These are phyloP conservation scores for Galaxias olidus DNA, from an alignment of 2,797 vertebrate species.

Conservation along the genomic window DNA sequence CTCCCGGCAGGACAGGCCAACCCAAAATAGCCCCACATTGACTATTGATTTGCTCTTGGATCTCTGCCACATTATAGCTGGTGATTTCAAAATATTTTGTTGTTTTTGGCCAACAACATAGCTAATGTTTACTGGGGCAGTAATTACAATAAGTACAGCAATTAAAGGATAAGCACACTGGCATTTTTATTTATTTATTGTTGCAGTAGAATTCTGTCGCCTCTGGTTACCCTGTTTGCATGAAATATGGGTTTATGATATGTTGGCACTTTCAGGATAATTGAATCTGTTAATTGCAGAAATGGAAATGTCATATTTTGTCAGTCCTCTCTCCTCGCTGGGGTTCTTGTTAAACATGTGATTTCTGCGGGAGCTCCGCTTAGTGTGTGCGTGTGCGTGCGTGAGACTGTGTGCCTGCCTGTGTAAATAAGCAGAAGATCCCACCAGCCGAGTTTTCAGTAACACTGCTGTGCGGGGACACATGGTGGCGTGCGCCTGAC, in stretches of 20 bases:
- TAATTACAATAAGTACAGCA: conserved; percentile 14
- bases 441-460: conserved; percentile 46
- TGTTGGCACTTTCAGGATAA: conserved; percentile 69
- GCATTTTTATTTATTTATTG: conserved; percentile 46
- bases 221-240: conserved; percentile 43
- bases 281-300: conserved; percentile 51
- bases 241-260: conserved; percentile 30
- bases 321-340: conserved; percentile 48
- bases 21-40: background rate
- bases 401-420: conserved; percentile 15
- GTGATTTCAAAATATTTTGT: conserved; percentile 12
- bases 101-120: conserved; percentile 15
- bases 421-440: conserved; percentile 33
- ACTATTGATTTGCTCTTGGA: conserved; percentile 10
- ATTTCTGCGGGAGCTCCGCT: conserved; percentile 46
- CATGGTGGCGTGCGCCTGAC: conserved; percentile 37
- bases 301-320: conserved; percentile 69
- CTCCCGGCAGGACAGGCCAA: background rate
- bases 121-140: conserved; percentile 5
- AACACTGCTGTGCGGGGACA: conserved; percentile 59
- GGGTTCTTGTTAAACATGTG: conserved; percentile 68
- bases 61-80: background rate
- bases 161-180: conserved; percentile 33
- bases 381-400: conserved; percentile 16
- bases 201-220: conserved; percentile 26